Evolutionary conservation across 2,888 invertebrate species (phyloP), one percentile per base, ranked within the genome.

Genomic region (Athalia cordata): DNA sequence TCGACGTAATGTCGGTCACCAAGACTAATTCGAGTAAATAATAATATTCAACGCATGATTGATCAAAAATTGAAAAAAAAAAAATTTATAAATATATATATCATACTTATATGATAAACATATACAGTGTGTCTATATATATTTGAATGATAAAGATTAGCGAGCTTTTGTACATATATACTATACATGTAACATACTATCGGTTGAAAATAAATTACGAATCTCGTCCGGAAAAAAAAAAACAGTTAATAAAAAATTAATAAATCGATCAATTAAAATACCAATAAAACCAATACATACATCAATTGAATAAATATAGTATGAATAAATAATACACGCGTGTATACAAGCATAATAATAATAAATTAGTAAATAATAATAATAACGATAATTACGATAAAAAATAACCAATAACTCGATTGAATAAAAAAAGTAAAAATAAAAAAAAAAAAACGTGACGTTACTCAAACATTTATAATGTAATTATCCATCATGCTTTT

Each of bases 1-100:
- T 72, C 72, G 59, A 72, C 72, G 11, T 5, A 72, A 72, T 59
- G 8, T 72, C 72, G 47, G 49, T 72, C 8, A 72, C 59, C 52
- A 72, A 72, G 55, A 59, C 59, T 72, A 1, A 29, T 29, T 29
- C 29, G 29, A 29, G 29, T 29, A 29, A 29, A 29, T 29, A 29
- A 29, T 59, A 8, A 15, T 7, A 55, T 68, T 1, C 5, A n/a
- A 47, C 49, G 11, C 45, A 9, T 64, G 2, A 55, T 72, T 72
- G 13, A 9, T 45, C 4, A 5, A 59, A 72, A 57, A 15, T 47
- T 8, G 29, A 59, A 47, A 72, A 13, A 9, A 47, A 59, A 70
- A n/a, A 70, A 29, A n/a, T 13, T 5, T 61, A 13, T 11, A 52
- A 13, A 61, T 61, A n/a, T 13, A 61, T n/a, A n/a, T 61, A 61